Evolutionary conservation across 2,113 vertebrate genomes (phyloP).

Genomic region (Turdus rufiventris): DNA sequence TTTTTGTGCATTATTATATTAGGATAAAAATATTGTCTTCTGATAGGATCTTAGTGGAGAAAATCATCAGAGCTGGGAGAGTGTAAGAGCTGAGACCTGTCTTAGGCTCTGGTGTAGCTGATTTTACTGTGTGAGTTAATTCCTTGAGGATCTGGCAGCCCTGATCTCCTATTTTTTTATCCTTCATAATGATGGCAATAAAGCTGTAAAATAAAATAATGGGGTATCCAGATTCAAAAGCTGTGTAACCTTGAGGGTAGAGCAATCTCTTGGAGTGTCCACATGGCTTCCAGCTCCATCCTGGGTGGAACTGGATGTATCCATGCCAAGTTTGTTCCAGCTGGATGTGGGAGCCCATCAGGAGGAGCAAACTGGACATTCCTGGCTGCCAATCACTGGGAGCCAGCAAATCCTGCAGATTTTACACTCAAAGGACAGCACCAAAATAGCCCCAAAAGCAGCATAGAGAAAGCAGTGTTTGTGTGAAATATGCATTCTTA

Average conservation of each 20-base stretch:
- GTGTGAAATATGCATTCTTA: constrained; percentile 19
- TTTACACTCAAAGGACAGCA: accelerated
- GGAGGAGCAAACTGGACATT: background rate
- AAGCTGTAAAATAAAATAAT: background rate
- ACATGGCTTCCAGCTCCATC: background rate
- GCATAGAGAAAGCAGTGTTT: background rate
- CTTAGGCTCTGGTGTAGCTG: background rate
- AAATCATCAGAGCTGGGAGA: background rate
- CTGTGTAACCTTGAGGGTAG: background rate
- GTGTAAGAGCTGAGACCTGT: background rate
- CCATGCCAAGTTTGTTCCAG: background rate
- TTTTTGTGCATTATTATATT: background rate
- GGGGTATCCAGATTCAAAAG: background rate
- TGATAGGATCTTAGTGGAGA: constrained; percentile 32
- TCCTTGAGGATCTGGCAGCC: background rate
- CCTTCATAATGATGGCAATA: background rate
- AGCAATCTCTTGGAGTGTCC: background rate
- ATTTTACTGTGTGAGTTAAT: background rate
- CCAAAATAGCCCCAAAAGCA: background rate
- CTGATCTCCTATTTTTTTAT: background rate
- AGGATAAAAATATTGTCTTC: background rate
- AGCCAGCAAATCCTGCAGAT: background rate
- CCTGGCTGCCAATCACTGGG: background rate
- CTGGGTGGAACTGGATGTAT: background rate
- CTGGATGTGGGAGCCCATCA: background rate